A percentile compares a stretch with the other conserved stretches of the same genome.
Evolutionary conservation across 1,140 invertebrate genomes (phyloP).

Genomic region (Brevipalpus yothersi): DNA sequence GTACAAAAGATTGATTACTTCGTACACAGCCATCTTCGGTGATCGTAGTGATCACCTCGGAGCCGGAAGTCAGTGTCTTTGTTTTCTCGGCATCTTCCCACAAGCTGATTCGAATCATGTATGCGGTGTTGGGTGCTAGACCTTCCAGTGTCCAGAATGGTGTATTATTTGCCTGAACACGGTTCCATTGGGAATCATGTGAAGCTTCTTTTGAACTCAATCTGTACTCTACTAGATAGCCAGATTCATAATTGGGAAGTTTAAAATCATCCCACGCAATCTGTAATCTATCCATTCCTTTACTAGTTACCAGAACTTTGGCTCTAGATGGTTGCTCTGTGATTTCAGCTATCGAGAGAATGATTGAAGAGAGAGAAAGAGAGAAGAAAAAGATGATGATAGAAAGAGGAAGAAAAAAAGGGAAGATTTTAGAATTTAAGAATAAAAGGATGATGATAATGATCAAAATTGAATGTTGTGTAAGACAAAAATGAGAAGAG

Average conservation of each 20-base stretch:
- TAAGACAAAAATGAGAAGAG: no score
- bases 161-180: conserved; percentile 12
- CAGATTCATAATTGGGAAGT: conserved; percentile 12
- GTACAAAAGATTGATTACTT: conserved; percentile 40
- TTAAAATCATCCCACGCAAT: conserved; percentile 22
- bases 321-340: conserved; percentile 9
- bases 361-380: background rate
- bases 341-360: background rate
- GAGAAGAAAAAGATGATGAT: background rate
- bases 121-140: conserved; percentile 15
- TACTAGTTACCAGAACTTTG: conserved; percentile 17
- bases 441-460: background rate
- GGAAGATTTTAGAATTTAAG: background rate
- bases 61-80: conserved; percentile 8
- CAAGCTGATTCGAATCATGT: conserved; percentile 17
- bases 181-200: conserved; percentile 6
- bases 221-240: conserved; percentile 14
- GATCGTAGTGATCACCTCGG: conserved; percentile 14
- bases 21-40: conserved; percentile 34
- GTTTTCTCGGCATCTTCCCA: conserved; percentile 13
- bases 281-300: conserved; percentile 14
- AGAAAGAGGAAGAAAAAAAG: background rate
- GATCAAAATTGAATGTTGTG: background rate
- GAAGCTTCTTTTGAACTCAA: background rate
- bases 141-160: conserved; percentile 13